Percentiles rank a stretch among this genome's conserved stretches.
phyloP scores from a whole-genome alignment of 1,140 invertebrate genomes.

The Nylanderia fulva region DNA sequence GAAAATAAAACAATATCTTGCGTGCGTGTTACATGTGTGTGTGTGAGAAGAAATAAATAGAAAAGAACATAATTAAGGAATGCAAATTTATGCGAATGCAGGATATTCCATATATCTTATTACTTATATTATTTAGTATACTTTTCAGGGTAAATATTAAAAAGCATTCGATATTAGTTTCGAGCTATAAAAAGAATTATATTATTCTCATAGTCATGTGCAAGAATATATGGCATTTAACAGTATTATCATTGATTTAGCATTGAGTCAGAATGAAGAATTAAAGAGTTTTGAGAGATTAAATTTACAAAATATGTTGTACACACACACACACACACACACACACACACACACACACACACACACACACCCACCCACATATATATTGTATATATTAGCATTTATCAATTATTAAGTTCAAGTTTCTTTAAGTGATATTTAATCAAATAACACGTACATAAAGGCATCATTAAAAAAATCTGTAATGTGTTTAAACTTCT shows the following conservation, averaged over 20 bases:
- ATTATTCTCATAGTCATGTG: not conserved
- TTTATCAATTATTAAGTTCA: not conserved
- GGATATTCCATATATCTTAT: not conserved
- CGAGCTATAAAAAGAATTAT: not conserved
- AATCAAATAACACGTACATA: too few species aligned
- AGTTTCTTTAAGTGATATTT: not conserved
- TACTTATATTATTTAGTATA: not conserved
- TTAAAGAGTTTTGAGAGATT: not conserved
- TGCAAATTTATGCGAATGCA: not conserved
- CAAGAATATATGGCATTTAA: not conserved
- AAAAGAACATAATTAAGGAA: constrained; percentile 1
- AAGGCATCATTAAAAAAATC: too few species aligned
- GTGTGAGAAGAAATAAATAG: not conserved
- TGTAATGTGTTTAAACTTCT: not conserved
- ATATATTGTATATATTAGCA: not conserved
- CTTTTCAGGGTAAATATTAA: not conserved
- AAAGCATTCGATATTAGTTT: not conserved
- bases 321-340: too few species aligned
- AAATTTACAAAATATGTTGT: not conserved
- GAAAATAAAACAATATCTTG: not conserved
- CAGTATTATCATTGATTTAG: not conserved
- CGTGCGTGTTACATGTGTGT: not conserved
- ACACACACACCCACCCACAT: too few species aligned
- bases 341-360: too few species aligned
- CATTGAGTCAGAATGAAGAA: not conserved